Base-by-base conservation (phyloP, 2,113 vertebrate genomes). In the Clarias batrachus region DNA sequence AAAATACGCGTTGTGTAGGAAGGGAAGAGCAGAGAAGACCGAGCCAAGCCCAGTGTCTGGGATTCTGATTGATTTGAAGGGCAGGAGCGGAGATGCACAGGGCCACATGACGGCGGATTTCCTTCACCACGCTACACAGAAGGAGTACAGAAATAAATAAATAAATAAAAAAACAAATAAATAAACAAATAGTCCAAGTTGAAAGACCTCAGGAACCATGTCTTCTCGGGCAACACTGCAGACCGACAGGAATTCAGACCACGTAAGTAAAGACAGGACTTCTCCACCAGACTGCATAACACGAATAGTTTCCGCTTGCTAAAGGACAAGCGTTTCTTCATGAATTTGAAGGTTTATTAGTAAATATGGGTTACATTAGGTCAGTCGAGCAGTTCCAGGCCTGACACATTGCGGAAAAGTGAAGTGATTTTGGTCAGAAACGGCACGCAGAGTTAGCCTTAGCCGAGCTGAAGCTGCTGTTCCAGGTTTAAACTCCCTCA, bases 171-270 rank as follows among this genome's bases (percentile, higher is more conserved):
- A 59, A 59, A 19, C 16, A 59, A 59, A 59, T 19, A 59, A 59
- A 59, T 16, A 59, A 19, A 19, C 14, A 59, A 59, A 19, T 56
- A 62, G 79, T 77, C 78, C 87, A 70, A 74, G 70, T 59, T 81
- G 74, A 90, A 88, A 89, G 82, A 71, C 54, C 93, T 93, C 93
- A 90, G 94, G 93, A 89, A 94, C 89, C 56, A 95, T 95, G 95
- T 94, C 95, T 93, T 93, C 95, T 92, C 94, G 95, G 87, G 91
- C 93, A 84, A 92, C 94, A 17, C 92, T 94, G 87, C 93, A 89
- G 78, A 83, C 92, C 90, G 94, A 95, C 85, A 89, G 94, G 91
- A 95, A 94, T 89, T 90, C 93, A 83, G 95, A 95, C 81, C 95
- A 95, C 85, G 95, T 95, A 93, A 95, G 74, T 77, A 23, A 52